Evolutionary conservation across 2,888 invertebrate genomes (phyloP), one percentile per base, ranked within the genome.

Genomic region (Yponomeuta plumbellus): DNA sequence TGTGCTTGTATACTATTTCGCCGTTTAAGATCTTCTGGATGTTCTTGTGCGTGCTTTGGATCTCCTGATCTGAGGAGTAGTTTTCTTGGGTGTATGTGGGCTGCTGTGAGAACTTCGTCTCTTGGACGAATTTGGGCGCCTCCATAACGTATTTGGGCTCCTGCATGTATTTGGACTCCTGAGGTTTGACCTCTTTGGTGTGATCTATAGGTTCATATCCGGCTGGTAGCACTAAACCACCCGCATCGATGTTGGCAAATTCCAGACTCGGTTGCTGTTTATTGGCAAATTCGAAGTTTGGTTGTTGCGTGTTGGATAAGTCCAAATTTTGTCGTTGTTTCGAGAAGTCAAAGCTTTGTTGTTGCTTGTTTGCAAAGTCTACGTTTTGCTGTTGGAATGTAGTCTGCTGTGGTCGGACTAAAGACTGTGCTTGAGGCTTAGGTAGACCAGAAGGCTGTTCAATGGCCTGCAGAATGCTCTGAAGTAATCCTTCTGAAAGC

Each of bases 381-480:
- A 34, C 5, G 72, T 64, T 73, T 21, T 62, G 63, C 21, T 20
- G 11, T 44, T 63, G 11, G 44, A 21, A 13, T 3, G 11, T 20
- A 1, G 22, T 0, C 2, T 63, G 40, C 21, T 63, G 63, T 21
- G 23, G 23, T n/a, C 13, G 26, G 3, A 34, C 10, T 34, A 26
- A 23, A 1, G 61, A 2, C 61, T 61, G 61, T 17, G 26, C 23
- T 23, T 64, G 59, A 4, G n/a, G 58, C 20, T 17, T 23, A 44
- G 23, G 64, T 26, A 70, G 69, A 0, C 68, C 69, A n/a, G 70
- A 68, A 86, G 95, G 95, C 70, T 96, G 94, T 76, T 97, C 97
- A 64, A 97, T 96, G 0, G 96, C 97, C 69, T 95, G 94, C 2
- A 97, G 80, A 67, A 97, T 96, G 66, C 96, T 95, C 77, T 96